Percentiles rank a stretch among this genome's conserved stretches.
These are phyloP conservation scores for Tonatia bakeri DNA, from an alignment of 2,113 vertebrate genomes.

Conservation along the genomic window DNA sequence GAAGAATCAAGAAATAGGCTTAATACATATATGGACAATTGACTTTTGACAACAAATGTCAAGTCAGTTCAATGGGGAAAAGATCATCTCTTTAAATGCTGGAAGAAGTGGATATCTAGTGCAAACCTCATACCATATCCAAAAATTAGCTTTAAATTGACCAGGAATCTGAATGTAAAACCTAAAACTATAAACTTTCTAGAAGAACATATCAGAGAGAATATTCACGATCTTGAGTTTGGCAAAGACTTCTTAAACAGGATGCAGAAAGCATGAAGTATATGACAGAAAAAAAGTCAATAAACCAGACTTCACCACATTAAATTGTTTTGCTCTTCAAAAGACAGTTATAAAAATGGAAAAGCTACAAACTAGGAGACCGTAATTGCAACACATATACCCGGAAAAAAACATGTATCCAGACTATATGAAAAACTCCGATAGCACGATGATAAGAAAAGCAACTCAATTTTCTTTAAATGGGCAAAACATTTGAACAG, in stretches of 20 bases:
- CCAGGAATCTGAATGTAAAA: background rate
- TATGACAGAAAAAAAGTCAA: background rate
- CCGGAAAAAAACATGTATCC: background rate
- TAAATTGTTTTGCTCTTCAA: background rate
- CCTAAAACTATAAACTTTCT: background rate
- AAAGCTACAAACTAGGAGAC: background rate
- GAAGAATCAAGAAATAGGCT: background rate
- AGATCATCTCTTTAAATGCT: background rate
- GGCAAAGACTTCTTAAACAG: background rate
- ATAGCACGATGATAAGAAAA: background rate
- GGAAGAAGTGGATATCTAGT: background rate
- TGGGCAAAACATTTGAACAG: background rate
- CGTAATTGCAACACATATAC: background rate
- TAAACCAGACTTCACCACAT: background rate
- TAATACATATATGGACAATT: background rate
- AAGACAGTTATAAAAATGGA: background rate
- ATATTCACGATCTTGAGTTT: background rate
- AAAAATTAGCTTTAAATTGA: background rate
- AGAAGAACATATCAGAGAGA: background rate
- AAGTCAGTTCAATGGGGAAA: background rate
- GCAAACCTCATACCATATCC: background rate
- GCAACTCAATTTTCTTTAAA: background rate
- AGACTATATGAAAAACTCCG: background rate
- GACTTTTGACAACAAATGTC: background rate
- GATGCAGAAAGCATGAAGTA: background rate